Base-by-base conservation (phyloP, 2,888 invertebrate species). In the Xestoiulus laeticollis region DNA sequence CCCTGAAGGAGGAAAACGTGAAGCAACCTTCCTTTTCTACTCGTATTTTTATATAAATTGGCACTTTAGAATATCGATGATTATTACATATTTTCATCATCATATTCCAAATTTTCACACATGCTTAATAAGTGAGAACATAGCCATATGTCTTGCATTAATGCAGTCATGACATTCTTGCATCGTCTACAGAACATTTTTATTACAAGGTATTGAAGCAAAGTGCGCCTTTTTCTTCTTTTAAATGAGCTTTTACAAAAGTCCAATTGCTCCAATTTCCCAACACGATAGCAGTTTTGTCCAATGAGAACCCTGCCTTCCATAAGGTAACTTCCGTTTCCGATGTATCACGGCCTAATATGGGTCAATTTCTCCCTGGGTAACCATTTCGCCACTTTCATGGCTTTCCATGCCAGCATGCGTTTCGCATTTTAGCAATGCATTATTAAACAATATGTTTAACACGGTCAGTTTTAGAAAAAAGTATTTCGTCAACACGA, bases 361-460 rank as follows among this genome's bases (percentile, higher is more conserved):
- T 59, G 53, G 53, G 53, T 59, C 53, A 59, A 59, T 59, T 59
- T 59, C 53, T 59, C 53, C 53, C 53, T n/a, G 53, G 53, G 53
- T n/a, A 59, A 5, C 53, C 53, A 59, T 59, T n/a, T 59, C n/a
- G 53, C 53, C n/a, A 5, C n/a, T 59, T 59, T 59, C 53, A 59
- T 59, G 53, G 53, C n/a, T 59, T 59, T 59, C 53, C 53, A 59
- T 59, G 53, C 53, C 53, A 59, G 53, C n/a, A n/a, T 59, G 53
- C 19, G n/a, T 59, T 59, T 59, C 53, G 19, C 53, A 59, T 59
- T 59, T 59, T 59, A 59, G 53, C 53, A n/a, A 59, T 59, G 53
- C 53, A 59, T 59, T 59, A 59, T 59, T 59, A 59, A 59, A 59
- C 53, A 59, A 59, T 59, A 59, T 59, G 53, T 59, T 59, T 59